Conservation (phyloP, 2,797 vertebrate genomes). For the Aldrovandia affinis region DNA sequence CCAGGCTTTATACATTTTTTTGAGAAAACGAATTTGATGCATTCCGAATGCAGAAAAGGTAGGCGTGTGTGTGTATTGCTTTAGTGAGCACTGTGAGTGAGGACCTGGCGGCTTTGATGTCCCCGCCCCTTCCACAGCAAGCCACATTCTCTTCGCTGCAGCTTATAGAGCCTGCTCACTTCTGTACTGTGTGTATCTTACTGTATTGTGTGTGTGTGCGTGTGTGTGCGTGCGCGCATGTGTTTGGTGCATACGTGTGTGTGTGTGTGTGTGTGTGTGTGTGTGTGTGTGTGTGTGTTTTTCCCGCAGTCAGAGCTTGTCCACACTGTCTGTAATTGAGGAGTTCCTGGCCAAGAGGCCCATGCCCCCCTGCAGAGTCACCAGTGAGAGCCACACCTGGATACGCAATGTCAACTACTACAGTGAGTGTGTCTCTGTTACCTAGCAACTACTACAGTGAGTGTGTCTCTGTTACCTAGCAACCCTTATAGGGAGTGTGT, state of each 20-base stretch:
- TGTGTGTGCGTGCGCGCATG: background rate
- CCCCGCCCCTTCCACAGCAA: too few species aligned
- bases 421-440: constrained; percentile 79
- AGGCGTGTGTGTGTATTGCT: too few species aligned
- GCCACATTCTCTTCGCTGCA: background rate
- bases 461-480: background rate
- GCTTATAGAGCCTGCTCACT: background rate
- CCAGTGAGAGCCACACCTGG: constrained; percentile 84
- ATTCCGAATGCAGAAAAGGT: too few species aligned
- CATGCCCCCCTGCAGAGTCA: constrained; percentile 69
- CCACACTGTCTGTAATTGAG: constrained; percentile 93
- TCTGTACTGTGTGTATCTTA: background rate
- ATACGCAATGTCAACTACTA: constrained; percentile 93
- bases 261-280: background rate
- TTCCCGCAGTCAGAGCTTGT: constrained; percentile 90
- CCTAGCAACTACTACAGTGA: background rate
- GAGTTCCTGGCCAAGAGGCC: constrained; percentile 90
- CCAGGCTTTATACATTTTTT: too few species aligned
- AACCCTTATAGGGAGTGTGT: background rate
- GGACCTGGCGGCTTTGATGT: too few species aligned
- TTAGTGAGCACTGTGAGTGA: too few species aligned
- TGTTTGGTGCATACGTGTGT: background rate
- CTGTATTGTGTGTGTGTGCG: background rate
- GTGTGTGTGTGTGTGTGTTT: constrained; percentile 32
- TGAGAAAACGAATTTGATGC: too few species aligned